Base-by-base conservation (phyloP, 2,113 vertebrate species). In the Aleadryas rufinucha region DNA sequence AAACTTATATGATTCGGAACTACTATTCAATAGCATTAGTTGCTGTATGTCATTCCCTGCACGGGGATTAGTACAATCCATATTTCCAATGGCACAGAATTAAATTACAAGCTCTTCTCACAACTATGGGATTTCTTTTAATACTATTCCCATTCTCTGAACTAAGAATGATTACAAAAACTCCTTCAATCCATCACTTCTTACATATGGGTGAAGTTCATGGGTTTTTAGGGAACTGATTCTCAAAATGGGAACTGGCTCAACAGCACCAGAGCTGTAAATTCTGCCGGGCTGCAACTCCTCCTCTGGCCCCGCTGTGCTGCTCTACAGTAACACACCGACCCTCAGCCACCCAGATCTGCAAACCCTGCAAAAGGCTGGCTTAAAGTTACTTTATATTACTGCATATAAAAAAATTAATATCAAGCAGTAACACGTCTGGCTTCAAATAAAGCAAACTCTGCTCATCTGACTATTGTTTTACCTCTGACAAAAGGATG, bases 1-100 rank as follows among this genome's bases (percentile, higher is more conserved):
- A 77, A 98, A 97, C 93, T 94, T 96, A 91, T 28, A 94, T 44
- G 95, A 96, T 90, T 96, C 68, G 61, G 96, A 97, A 95, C 94
- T 93, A 33, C 94, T 74, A 27, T 71, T 93, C 71, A 81, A 45
- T 94, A 97, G 79, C 87, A 52, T 57, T 27, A 82, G 61, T 26
- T 93, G 77, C 93, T 95, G 11, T 90, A 74, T 97, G 97, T 96
- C 96, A 97, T 72, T 79, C 66, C 95, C 93, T 83, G 41, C 33
- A 47, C 15, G 7, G 61, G 54, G 79, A 96, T 89, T 31, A 50
- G 69, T 10, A 37, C 75, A 86, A 92, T n/a, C 61, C 89, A n/a
- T 86, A 95, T 92, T 97, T 96, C 82, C 77, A 33, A 13, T 4
- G 52, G 91, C 28, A 63, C 41, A 26, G 81, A 89, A 87, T 63